These are phyloP conservation scores for Andrena cerasifolii DNA, from an alignment of 1,140 invertebrate genomes.

Conservation along the genomic window DNA sequence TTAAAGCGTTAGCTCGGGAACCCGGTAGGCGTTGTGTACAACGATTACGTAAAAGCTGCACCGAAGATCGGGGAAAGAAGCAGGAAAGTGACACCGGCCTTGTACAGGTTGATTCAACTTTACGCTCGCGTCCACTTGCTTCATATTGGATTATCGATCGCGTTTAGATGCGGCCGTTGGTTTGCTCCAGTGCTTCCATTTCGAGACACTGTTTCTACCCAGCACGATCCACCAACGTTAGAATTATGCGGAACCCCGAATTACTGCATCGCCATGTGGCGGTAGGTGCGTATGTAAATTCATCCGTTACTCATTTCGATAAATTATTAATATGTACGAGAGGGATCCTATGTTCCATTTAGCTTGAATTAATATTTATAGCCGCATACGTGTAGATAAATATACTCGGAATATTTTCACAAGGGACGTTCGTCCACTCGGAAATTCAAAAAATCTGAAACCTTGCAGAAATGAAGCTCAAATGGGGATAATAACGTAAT, in stretches of 20 bases:
- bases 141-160: not conserved
- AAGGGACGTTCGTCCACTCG: too few relatives aligned
- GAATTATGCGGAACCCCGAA: not conserved
- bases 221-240: too few relatives aligned
- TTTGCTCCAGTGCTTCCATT: not conserved
- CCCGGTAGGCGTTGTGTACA: not conserved
- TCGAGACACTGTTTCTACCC: too few relatives aligned
- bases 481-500: too few relatives aligned
- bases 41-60: slow-evolving; percentile 15
- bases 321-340: not conserved
- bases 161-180: not conserved
- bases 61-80: not conserved
- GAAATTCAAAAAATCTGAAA: too few relatives aligned
- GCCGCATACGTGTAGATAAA: too few relatives aligned
- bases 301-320: not conserved
- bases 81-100: slow-evolving; percentile 18
- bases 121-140: not conserved
- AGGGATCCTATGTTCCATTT: not conserved
- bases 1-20: too few relatives aligned
- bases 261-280: not conserved
- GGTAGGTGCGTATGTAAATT: not conserved
- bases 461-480: too few relatives aligned
- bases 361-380: too few relatives aligned
- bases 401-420: too few relatives aligned
- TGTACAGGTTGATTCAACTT: slow-evolving; percentile 2